Evolutionary conservation across 92 coral and sea anemone genomes (phyloP), one percentile per base, ranked within the genome.

Genomic region (Scolanthus callimorphus): DNA sequence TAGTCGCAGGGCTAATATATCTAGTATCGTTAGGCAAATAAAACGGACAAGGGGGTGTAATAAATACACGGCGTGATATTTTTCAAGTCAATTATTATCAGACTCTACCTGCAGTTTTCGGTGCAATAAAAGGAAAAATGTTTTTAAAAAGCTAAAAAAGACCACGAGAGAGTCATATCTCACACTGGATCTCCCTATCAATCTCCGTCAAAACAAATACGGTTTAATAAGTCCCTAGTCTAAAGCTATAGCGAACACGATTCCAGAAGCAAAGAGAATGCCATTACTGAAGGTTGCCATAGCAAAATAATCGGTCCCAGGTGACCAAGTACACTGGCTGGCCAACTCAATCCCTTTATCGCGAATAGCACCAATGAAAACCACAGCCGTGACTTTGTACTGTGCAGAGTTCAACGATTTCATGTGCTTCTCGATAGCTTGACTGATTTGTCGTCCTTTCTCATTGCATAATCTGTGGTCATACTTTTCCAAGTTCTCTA

Each of bases 281-380:
- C 74, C 65, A 12, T 81, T 85, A 23, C 50, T 74, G 29, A 67
- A 79, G 24, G 77, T 69, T 20, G 75, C 87, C 76, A 85, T 67
- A 38, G 92, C 71, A 44, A 85, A 80, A 46, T 61, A 63, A 53
- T 85, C 92, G 22, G 57, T 60, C 30, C 57, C 62, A 10, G 86
- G 87, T 11, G 70, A 62, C 73, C 81, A 80, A 10, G 47, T 15
- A 25, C 79, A 79, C 65, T 85, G 92, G 17, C 71, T 74, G 1
- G 87, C 87, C 19, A 85, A 38, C 30, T 75, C 77, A 2, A 82
- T 66, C 1, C 92, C 92, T 17, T 80, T 67, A 44, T 80, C 87
- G 20, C 86, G 82, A 3, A 80, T 60, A 20, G 92, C 92, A 6
- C 92, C 92, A 12, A 85, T 80, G 28, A 63, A 73, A 22, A 85